Evolutionary conservation across 2,797 vertebrate species (phyloP), one percentile per base, ranked within the genome.

Genomic region (Eulemur mongoz): DNA sequence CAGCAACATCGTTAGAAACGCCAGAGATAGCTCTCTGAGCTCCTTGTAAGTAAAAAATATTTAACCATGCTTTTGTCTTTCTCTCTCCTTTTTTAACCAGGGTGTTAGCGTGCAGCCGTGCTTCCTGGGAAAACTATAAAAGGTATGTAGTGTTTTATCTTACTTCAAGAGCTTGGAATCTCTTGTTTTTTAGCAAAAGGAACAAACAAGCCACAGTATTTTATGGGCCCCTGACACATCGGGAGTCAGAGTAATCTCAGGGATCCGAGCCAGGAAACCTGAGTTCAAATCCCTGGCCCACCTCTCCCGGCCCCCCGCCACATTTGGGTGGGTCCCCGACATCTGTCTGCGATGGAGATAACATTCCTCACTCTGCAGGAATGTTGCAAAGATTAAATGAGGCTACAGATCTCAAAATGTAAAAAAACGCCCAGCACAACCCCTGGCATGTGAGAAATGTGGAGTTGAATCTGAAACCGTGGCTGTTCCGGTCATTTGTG

Each of bases 181-280:
- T 14, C n/a, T 88, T 94, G 69, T 89, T 92, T 92, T 89, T 76
- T n/a, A 61, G 75, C 72, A 84, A 96, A 92, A 70, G 65, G 87
- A 89, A 86, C 61, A 93, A 96, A 94, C 57, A 89, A 63, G 45
- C 40, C 27, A 0, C 35, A 7, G n/a, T 30, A 2, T 70, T 82
- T 89, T 27, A 50, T 7, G 38, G 3, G 23, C 81, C 35, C n/a
- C 5, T 54, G 79, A 85, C 95, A 72, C 35, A 1, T 9, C 0
- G 50, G 76, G 73, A 13, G 27, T 7, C 43, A 43, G 18, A 70
- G 76, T 85, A 72, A 76, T 65, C 4, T 48, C 76, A 0, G 52
- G 96, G 91, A 76, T 14, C 18, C 0, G 20, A 4, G 93, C 85
- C 92, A 88, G 93, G 81, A 91, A 90, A 43, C 78, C 91, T 4